Evolutionary conservation across 1,140 invertebrate species (phyloP), one percentile per base, ranked within the genome.

Genomic region (Apis cerana): DNA sequence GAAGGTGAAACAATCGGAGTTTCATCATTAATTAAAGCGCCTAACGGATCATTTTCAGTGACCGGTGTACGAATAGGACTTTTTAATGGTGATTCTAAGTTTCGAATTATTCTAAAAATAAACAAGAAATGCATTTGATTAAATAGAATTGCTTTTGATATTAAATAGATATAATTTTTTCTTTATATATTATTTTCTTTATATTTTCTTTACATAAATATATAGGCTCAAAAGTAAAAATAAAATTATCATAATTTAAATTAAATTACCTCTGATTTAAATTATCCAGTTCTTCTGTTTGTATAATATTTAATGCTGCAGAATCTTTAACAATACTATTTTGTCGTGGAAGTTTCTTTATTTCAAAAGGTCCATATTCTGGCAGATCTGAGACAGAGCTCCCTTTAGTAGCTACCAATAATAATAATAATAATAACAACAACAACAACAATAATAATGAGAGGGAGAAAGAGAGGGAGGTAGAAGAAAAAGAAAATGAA

Each of bases 41-140:
- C 98, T 48, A 99, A 93, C 1, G 98, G 98, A 95, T 99, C 98
- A 92, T 98, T 98, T 91, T 98, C 96, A 4, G 98, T 97, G 1
- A 98, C 97, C 4, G 97, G 97, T 33, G 97, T 98, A 65, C 97
- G 95, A 27, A 96, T 90, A 62, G 95, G 95, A 90, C 95, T 95
- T 87, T 94, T 95, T 15, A 95, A 83, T 21, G 94, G 94, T 3
- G 94, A 94, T 78, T 94, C 94, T 58, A 85, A 80, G 86, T 87
- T 91, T 85, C 87, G 92, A 48, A 95, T 95, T 80, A 96, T 93
- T 91, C 96, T 96, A 88, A 50, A 84, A 72, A 58, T 52, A 70
- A 79, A 50, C 0, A 52, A 17, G 3, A 79, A 75, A 84, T 58
- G 54, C 54, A 56, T 56, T n/a, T 48, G 17, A 56, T 17, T 27